Conservation (phyloP, 2,888 invertebrate genomes). For the Nemotelus pantherinus region DNA sequence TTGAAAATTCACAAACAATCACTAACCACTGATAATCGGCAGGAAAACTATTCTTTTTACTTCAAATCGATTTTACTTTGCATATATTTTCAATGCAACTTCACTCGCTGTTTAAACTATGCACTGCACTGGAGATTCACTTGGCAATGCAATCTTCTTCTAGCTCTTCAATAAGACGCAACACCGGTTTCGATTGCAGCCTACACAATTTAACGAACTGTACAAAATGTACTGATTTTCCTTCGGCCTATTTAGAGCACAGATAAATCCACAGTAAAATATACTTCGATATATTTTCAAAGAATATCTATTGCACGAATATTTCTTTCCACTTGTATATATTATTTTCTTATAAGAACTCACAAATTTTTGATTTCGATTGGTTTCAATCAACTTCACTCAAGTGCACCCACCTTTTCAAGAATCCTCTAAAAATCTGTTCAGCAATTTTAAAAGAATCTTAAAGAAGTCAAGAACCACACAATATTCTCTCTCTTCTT, state of each 20-base stretch:
- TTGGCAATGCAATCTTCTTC: conserved; percentile 20
- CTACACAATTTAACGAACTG: conserved; percentile 23
- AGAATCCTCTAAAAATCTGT: conserved; percentile 20
- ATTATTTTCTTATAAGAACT: too few relatives aligned
- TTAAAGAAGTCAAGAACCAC: conserved; percentile 21
- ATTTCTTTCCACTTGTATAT: not conserved
- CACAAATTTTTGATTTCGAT: too few relatives aligned
- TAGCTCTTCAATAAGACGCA: conserved; percentile 11
- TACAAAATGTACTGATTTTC: conserved; percentile 22
- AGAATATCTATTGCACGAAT: not conserved
- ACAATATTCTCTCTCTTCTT: not conserved
- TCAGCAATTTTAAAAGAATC: conserved; percentile 2
- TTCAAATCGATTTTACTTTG: too few relatives aligned
- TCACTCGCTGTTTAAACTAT: not conserved
- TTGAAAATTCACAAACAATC: too few relatives aligned
- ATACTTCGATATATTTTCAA: conserved; percentile 16
- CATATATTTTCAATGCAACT: too few relatives aligned
- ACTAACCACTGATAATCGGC: too few relatives aligned
- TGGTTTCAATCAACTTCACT: not conserved
- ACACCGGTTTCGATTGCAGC: conserved; percentile 24
- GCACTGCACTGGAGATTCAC: not conserved
- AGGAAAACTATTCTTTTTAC: too few relatives aligned
- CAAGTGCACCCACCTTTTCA: conserved; percentile 7
- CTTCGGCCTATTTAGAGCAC: not conserved
- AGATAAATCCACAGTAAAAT: conserved; percentile 16